These are phyloP conservation scores for Alligator mississippiensis DNA, from an alignment of 2,113 vertebrate species.

Conservation along the genomic window DNA sequence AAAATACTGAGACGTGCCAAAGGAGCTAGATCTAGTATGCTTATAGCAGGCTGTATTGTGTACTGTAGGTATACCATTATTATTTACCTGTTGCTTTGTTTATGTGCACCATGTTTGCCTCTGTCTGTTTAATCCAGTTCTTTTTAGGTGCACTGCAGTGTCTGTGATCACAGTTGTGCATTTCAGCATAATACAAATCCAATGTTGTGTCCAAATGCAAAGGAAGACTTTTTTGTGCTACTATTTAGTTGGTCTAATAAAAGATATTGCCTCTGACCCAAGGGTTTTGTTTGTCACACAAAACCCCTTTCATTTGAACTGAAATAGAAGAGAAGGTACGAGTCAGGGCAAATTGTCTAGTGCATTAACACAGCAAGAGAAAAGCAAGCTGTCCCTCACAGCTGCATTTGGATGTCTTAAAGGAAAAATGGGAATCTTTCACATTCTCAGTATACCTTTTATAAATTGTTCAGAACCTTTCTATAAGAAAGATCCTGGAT, in stretches of 20 bases:
- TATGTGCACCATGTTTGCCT: background rate
- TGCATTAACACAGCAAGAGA: conserved; percentile 49
- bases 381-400: conserved; percentile 69
- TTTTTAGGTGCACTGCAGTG: conserved; percentile 32
- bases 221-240: no score
- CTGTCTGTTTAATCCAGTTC: background rate
- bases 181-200: background rate
- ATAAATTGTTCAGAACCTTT: conserved; percentile 70
- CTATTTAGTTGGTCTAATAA: no score
- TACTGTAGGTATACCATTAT: background rate
- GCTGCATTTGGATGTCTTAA: conserved; percentile 48
- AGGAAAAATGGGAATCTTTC: conserved; percentile 66
- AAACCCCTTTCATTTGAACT: conserved; percentile 25
- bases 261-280: no score
- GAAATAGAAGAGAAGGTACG: conserved; percentile 10
- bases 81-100: conserved; percentile 30
- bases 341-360: conserved; percentile 28
- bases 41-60: background rate
- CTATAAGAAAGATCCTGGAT: conserved; percentile 55
- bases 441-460: conserved; percentile 66
- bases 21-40: background rate
- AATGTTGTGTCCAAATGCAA: no score
- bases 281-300: background rate
- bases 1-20: background rate
- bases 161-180: conserved; percentile 20